Conservation (phyloP, 2,888 invertebrate genomes). For the Apamea monoglypha region DNA sequence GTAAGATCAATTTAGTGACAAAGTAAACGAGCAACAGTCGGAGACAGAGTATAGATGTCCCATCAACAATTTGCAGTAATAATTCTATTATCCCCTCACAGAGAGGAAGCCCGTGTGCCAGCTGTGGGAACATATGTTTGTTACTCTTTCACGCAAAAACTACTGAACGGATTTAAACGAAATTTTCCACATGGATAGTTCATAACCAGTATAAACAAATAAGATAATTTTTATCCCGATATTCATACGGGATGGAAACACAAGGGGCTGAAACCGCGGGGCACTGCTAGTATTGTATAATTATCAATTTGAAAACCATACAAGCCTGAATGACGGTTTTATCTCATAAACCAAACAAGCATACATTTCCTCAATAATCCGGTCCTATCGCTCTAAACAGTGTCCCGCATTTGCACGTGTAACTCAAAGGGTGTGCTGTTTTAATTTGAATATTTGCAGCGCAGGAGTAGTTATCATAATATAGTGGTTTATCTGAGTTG, state of each 20-base stretch:
- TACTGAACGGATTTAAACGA: too few species aligned
- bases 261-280: too few species aligned
- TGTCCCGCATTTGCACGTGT: conserved; percentile 70
- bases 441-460: conserved; percentile 83
- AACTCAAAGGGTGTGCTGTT: conserved; percentile 78
- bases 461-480: conserved; percentile 78
- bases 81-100: background rate
- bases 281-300: too few species aligned
- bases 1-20: background rate
- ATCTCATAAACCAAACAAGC: background rate
- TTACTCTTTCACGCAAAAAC: too few species aligned
- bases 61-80: background rate
- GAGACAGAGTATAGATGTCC: background rate
- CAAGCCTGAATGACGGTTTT: background rate
- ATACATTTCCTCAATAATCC: conserved; percentile 28
- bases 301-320: background rate
- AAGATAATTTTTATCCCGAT: too few species aligned
- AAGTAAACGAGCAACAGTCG: background rate
- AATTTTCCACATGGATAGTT: too few species aligned
- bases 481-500: conserved; percentile 64
- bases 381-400: conserved; percentile 25
- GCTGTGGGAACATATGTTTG: too few species aligned
- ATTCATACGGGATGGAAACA: too few species aligned
- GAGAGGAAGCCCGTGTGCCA: too few species aligned
- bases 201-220: too few species aligned